Evolutionary conservation across 2,113 vertebrate genomes (phyloP).

Genomic region (Ivindomyrus marchei): DNA sequence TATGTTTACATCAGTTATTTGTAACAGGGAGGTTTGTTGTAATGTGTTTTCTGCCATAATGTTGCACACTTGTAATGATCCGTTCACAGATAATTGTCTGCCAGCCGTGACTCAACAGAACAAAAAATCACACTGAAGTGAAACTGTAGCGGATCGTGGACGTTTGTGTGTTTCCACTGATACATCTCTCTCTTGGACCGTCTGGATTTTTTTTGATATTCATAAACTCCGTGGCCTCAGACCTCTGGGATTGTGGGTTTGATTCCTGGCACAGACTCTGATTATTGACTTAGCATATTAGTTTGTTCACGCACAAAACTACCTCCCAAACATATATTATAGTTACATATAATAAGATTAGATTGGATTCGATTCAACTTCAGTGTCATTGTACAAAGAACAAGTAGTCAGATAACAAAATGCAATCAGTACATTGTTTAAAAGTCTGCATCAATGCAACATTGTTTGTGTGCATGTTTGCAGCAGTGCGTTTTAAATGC

Average conservation of each 20-base stretch:
- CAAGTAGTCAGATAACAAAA: neutral
- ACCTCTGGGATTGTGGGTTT: neutral
- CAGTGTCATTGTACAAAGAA: neutral
- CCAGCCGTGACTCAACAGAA: constrained; percentile 5
- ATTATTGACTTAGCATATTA: neutral
- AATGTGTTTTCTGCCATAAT: constrained; percentile 8
- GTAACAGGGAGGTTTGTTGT: neutral
- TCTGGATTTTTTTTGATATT: neutral
- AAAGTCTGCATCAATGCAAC: neutral
- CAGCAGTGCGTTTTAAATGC: neutral
- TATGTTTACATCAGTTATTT: constrained; percentile 10
- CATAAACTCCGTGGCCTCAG: neutral
- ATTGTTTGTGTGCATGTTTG: neutral
- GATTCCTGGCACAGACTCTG: neutral
- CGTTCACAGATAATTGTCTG: constrained; percentile 2
- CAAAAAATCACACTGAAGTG: neutral
- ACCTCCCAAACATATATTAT: neutral
- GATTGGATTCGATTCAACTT: neutral
- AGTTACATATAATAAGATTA: neutral
- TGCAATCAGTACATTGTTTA: neutral
- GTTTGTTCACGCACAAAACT: neutral
- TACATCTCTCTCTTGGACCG: neutral
- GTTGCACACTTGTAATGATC: constrained; percentile 6
- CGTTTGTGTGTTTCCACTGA: neutral
- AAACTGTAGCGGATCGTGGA: neutral